A percentile compares a stretch with the other conserved stretches of the same genome.
Conservation (phyloP, 2,113 vertebrate species). For the Symphodus melops region DNA sequence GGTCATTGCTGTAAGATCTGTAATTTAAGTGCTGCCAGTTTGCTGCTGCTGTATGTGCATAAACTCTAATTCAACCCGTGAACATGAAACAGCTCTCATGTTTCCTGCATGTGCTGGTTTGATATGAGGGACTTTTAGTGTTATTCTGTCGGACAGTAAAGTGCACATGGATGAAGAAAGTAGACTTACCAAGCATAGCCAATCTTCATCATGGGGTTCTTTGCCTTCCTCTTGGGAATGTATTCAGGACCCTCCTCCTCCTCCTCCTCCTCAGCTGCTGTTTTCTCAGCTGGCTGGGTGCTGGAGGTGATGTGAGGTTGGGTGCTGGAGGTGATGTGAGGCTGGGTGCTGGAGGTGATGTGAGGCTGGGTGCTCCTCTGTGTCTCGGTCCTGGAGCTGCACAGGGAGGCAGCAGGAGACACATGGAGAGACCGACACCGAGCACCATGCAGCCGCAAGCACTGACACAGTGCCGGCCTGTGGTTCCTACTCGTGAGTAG, state of each 20-base stretch:
- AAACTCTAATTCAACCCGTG: too few species aligned
- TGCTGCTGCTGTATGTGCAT: too few species aligned
- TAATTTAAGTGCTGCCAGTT: too few species aligned
- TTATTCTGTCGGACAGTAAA: too few species aligned
- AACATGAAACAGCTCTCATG: too few species aligned
- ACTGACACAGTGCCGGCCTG: conserved; percentile 3
- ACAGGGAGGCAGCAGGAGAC: conserved; percentile 57
- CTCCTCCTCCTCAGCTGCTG: conserved; percentile 21
- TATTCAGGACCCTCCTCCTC: conserved; percentile 83
- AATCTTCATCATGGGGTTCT: conserved; percentile 91
- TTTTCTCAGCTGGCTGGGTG: not conserved
- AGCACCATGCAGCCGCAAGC: conserved; percentile 3
- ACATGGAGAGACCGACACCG: conserved; percentile 27
- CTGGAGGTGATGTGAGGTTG: conserved; percentile 9
- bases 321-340: not conserved
- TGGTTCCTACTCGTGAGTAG: not conserved
- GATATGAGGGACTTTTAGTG: too few species aligned
- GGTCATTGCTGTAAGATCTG: too few species aligned
- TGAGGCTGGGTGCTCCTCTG: conserved; percentile 21
- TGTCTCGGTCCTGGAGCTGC: conserved; percentile 69
- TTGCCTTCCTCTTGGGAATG: conserved; percentile 87
- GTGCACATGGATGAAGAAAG: not conserved
- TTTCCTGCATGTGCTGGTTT: too few species aligned
- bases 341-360: not conserved
- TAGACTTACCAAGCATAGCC: conserved; percentile 91